phyloP scores from a whole-genome alignment of 35 echinoderm and acorn worm genomes.

The Heliocidaris erythrogramma region DNA sequence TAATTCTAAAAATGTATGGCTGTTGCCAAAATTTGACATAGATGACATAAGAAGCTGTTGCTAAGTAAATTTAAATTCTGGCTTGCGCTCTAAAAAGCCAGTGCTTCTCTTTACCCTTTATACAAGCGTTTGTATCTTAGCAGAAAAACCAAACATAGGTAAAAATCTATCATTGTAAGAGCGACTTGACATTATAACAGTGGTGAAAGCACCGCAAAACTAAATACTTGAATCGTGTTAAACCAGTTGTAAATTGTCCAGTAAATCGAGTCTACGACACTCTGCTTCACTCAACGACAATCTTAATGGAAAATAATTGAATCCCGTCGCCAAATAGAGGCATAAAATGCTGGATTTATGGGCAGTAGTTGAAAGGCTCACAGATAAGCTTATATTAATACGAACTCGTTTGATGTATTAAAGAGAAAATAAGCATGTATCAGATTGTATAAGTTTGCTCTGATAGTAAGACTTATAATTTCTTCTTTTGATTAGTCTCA shows the following conservation, averaged over 20 bases:
- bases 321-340: not conserved
- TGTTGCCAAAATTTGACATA: not conserved
- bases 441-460: not conserved
- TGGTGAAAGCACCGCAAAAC: not conserved
- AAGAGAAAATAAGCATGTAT: not conserved
- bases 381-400: not conserved
- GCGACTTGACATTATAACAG: not conserved
- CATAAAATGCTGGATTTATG: not conserved
- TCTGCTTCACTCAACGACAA: not conserved
- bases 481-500: not conserved
- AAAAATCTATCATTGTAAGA: not conserved
- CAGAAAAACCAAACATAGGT: not conserved
- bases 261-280: not conserved
- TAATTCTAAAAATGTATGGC: not conserved
- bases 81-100: not conserved
- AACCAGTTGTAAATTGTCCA: not conserved
- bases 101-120: not conserved
- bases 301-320: constrained; percentile 8
- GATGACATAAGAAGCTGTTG: not conserved
- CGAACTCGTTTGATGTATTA: not conserved
- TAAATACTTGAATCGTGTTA: constrained; percentile 4
- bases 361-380: not conserved
- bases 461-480: not conserved
- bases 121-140: not conserved
- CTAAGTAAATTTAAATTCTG: not conserved